Percentiles rank a stretch among this genome's conserved stretches.
Evolutionary conservation across 2,113 vertebrate genomes (phyloP).

Genomic region (Callipepla squamata): DNA sequence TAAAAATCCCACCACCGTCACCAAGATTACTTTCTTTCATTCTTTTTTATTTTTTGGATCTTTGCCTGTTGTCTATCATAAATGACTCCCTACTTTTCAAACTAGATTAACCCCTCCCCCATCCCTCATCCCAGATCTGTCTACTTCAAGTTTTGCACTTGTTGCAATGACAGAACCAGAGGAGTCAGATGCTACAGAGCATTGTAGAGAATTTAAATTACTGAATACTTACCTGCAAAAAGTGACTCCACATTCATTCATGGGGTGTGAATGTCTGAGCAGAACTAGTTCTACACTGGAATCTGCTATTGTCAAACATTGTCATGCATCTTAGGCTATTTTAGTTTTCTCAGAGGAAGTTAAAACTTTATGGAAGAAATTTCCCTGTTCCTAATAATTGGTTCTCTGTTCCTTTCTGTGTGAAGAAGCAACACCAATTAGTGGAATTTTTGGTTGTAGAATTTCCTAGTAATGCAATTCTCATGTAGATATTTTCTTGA

Average conservation of each 20-base stretch:
- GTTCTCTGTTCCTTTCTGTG: background rate
- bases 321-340: background rate
- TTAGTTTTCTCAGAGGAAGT: background rate
- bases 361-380: background rate
- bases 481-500: background rate
- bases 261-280: background rate
- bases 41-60: background rate
- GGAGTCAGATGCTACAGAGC: background rate
- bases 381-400: background rate
- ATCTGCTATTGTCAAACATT: background rate
- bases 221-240: background rate
- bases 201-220: background rate
- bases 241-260: accelerated
- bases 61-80: background rate
- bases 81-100: background rate
- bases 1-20: background rate
- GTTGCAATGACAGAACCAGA: background rate
- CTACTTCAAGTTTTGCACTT: background rate
- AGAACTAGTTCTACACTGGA: background rate
- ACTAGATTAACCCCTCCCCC: background rate
- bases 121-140: background rate
- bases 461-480: background rate
- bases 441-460: background rate
- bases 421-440: background rate
- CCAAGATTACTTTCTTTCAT: no score